A percentile compares a stretch with the other conserved stretches of the same genome.
Conservation (phyloP, 2,888 invertebrate species). For the Machimus rusticus region DNA sequence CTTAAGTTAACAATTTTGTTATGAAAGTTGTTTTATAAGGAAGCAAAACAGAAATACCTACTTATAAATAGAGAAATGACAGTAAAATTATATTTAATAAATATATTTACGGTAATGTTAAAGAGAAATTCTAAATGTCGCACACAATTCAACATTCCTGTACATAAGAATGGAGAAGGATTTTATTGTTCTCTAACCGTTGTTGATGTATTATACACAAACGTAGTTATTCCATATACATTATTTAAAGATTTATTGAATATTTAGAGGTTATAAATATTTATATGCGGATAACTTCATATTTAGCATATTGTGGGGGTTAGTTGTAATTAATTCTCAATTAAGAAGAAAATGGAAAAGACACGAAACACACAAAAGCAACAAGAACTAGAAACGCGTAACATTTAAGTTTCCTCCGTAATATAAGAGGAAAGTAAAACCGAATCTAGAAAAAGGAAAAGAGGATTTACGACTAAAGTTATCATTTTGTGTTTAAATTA, state of each 20-base stretch:
- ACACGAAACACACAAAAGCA: background rate
- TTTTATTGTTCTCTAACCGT: conserved; percentile 10
- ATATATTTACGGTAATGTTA: conserved; percentile 32
- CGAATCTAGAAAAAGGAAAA: background rate
- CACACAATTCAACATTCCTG: conserved; percentile 34
- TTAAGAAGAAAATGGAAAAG: background rate
- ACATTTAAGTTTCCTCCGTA: background rate
- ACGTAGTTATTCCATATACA: conserved; percentile 29
- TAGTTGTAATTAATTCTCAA: background rate
- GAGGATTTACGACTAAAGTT: background rate
- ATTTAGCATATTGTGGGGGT: background rate
- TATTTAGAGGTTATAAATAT: conserved; percentile 26
- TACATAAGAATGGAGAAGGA: background rate
- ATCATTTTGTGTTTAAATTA: background rate
- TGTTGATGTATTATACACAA: conserved; percentile 38
- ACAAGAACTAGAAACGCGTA: background rate
- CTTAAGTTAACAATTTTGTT: background rate
- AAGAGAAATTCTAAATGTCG: conserved; percentile 35
- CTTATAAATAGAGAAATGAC: background rate
- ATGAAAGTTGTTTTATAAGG: background rate
- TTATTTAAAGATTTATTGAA: conserved; percentile 21
- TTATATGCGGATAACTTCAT: conserved; percentile 5
- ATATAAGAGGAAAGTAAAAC: background rate
- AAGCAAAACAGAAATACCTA: background rate
- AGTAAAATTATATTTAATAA: background rate